phyloP scores from a whole-genome alignment of 2,113 vertebrate genomes.

The Stomatorhinus ivindoensis region DNA sequence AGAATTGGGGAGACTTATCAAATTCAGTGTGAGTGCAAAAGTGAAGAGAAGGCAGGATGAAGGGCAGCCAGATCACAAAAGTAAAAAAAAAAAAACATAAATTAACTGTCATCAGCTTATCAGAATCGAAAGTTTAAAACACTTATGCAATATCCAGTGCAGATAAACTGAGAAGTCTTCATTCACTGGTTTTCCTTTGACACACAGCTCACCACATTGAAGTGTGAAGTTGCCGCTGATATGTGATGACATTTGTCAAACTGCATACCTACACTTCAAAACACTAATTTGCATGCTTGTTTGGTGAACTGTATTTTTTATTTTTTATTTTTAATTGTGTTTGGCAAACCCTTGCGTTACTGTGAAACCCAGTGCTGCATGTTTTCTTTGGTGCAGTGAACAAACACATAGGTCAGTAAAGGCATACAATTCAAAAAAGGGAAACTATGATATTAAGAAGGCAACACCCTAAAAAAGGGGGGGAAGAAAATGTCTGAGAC shows the following conservation, averaged over 20 bases:
- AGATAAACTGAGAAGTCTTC: neutral
- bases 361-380: neutral
- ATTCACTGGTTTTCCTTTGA: neutral
- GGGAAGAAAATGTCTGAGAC: constrained; percentile 39
- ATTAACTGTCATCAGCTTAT: constrained; percentile 1
- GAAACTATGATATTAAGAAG: neutral
- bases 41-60: neutral
- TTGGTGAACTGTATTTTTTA: neutral
- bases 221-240: neutral
- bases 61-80: neutral
- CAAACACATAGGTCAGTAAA: neutral
- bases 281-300: neutral
- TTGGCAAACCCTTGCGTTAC: neutral
- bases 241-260: neutral
- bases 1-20: neutral
- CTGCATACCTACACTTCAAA: neutral
- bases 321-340: neutral
- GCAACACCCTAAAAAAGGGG: neutral
- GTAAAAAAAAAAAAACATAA: neutral
- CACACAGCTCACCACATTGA: neutral
- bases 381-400: neutral
- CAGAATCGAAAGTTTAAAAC: neutral
- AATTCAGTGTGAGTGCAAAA: neutral
- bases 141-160: neutral
- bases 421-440: constrained; percentile 3